A percentile compares a stretch with the other conserved stretches of the same genome.
Conservation (phyloP, 2,888 invertebrate species). For the Synanthedon andrenaeformis region DNA sequence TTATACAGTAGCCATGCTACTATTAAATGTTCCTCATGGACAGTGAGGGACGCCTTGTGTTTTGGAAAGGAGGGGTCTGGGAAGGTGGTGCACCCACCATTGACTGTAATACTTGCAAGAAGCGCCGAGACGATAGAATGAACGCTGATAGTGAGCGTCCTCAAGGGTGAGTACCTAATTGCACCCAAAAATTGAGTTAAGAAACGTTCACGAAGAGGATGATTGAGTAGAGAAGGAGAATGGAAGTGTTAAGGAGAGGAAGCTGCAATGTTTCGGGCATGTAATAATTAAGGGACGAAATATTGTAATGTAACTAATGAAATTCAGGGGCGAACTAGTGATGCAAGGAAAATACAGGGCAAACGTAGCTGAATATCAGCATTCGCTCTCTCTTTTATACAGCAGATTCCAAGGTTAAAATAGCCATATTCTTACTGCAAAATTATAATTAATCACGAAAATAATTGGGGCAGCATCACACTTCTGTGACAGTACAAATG, state of each 20-base stretch:
- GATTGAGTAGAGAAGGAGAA: too few relatives aligned
- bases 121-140: conserved; percentile 58
- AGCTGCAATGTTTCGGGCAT: not conserved
- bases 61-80: conserved; percentile 62
- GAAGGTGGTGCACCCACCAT: conserved; percentile 56
- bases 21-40: conserved; percentile 36
- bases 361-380: too few relatives aligned
- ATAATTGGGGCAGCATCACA: too few relatives aligned
- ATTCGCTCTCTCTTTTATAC: too few relatives aligned
- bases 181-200: conserved; percentile 1
- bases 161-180: conserved; percentile 40
- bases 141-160: conserved; percentile 41
- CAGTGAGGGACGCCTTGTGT: conserved; percentile 56
- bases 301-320: too few relatives aligned
- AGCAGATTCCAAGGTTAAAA: too few relatives aligned
- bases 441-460: too few relatives aligned
- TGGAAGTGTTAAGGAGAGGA: too few relatives aligned
- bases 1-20: not conserved
- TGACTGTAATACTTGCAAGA: conserved; percentile 57
- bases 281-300: not conserved
- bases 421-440: too few relatives aligned
- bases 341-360: too few relatives aligned
- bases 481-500: too few relatives aligned
- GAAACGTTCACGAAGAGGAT: not conserved
- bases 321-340: too few relatives aligned